Evolutionary conservation across 2,888 invertebrate genomes (phyloP), one percentile per base, ranked within the genome.

Genomic region (Drosophila prostipennis): DNA sequence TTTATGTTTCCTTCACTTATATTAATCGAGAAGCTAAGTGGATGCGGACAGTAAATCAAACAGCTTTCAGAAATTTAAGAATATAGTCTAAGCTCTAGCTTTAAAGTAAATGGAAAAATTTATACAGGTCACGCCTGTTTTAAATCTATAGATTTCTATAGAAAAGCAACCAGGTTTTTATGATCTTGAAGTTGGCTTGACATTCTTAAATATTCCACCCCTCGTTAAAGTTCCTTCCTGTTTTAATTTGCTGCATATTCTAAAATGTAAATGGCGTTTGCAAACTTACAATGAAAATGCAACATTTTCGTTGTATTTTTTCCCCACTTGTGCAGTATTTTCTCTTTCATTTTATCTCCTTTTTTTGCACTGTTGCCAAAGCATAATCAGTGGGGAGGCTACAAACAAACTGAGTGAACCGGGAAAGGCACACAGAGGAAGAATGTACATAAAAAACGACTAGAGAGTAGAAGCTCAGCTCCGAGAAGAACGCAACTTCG

Each of bases 201-300:
- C 8, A 43, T 39, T 39, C 16, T 19, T 40, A 64, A 65, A 36
- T 54, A 65, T 65, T 65, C 64, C 39, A 3, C 34, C 54, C 6
- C 52, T 58, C 45, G 51, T 72, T 72, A 76, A 70, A 76, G 52
- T 56, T 59, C 16, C 65, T 86, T 79, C 43, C 59, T 72, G 51
- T 70, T 80, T 83, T 80, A 74, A 83, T 83, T 82, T 86, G 72
- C 74, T 79, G 83, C 80, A 80, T 80, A 83, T 79, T 83, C 56
- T 70, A 76, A 79, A 86, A 86, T 83, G 86, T 65, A 80, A 86
- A 86, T 74, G 34, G 56, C 52, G 36, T 43, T 46, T 54, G 37
- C 42, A 23, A 46, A 61, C 68, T 74, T 60, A 73, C 69, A 73
- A 73, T 54, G 45, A 54, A 73, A 73, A 73, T 83, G 77, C 80